Percentiles rank a stretch among this genome's conserved stretches.
phyloP scores from a whole-genome alignment of 2,888 invertebrate species.

The Caenorhabditis sinica region DNA sequence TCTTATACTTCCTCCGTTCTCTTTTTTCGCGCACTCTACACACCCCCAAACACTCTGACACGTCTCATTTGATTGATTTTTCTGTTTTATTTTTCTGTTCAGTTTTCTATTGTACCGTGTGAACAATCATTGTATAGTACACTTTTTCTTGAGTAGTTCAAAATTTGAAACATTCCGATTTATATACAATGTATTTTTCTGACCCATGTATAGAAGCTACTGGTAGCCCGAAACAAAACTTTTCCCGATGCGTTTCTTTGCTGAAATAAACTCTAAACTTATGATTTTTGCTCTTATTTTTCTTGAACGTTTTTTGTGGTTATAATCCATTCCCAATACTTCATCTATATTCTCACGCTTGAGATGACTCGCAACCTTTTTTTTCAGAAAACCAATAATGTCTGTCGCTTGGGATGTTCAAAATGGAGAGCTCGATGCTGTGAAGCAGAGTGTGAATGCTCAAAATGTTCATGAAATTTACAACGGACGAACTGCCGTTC shows the following conservation, averaged over 20 bases:
- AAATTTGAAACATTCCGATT: no score
- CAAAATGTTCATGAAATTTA: constrained; percentile 89
- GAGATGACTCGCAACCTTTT: background rate
- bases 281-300: background rate
- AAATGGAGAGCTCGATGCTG: constrained; percentile 70
- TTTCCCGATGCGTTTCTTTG: background rate
- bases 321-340: background rate
- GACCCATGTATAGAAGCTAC: background rate
- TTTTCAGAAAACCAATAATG: constrained; percentile 23
- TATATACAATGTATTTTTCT: no score
- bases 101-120: background rate
- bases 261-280: background rate
- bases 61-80: constrained; percentile 17
- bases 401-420: constrained; percentile 71
- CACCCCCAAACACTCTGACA: background rate
- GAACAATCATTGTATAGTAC: background rate
- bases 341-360: background rate
- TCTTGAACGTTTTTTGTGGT: background rate
- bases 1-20: background rate
- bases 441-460: constrained; percentile 60
- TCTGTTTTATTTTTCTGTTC: constrained; percentile 4
- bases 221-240: background rate
- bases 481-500: constrained; percentile 93
- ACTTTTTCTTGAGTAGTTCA: background rate
- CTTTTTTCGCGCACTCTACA: background rate